Conservation (phyloP, 2,113 vertebrate species). For the Silurus asotus region DNA sequence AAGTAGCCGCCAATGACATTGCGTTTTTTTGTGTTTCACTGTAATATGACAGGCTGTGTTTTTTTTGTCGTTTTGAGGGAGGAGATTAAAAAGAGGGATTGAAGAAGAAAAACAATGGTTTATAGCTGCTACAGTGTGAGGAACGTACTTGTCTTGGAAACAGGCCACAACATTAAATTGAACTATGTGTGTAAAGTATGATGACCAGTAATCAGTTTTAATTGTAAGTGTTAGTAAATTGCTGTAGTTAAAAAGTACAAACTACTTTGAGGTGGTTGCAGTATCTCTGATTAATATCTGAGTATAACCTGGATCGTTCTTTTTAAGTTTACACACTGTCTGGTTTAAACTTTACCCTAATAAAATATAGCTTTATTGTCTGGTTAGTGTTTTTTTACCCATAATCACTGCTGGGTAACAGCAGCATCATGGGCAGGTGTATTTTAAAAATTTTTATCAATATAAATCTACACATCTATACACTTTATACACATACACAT, state of each 20-base stretch:
- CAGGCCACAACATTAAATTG: not conserved
- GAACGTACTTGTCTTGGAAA: not conserved
- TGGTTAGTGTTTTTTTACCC: not conserved
- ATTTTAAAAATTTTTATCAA: not conserved
- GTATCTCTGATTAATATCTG: not conserved
- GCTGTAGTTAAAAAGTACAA: not conserved
- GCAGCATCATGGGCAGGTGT: not conserved
- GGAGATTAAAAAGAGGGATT: not conserved
- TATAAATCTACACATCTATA: too few species aligned
- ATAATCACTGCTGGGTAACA: not conserved
- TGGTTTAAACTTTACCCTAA: not conserved
- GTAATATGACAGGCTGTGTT: not conserved
- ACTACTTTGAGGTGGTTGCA: not conserved
- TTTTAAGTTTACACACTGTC: not conserved
- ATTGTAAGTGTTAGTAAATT: not conserved
- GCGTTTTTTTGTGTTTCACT: not conserved
- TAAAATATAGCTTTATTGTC: not conserved
- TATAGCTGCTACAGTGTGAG: not conserved
- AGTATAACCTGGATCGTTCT: not conserved
- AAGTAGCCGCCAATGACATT: not conserved
- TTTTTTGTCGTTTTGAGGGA: not conserved
- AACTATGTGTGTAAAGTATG: not conserved
- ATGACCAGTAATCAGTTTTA: not conserved
- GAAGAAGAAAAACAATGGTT: not conserved
- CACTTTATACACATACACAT: too few species aligned